phyloP scores from a whole-genome alignment of 2,797 vertebrate genomes.

The Amazona finschi region DNA sequence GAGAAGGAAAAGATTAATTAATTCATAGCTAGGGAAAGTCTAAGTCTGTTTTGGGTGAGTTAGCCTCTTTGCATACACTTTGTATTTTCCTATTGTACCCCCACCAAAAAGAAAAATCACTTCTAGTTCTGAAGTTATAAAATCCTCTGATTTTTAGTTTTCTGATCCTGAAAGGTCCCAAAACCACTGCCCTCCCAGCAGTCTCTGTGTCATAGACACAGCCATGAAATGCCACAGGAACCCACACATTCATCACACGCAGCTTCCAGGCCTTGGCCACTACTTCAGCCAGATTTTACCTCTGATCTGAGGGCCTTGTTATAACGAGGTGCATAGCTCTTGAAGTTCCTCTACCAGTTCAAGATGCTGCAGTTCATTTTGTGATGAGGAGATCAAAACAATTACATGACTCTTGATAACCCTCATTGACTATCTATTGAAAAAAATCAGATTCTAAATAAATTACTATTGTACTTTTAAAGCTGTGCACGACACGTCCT shows the following conservation, averaged over 20 bases:
- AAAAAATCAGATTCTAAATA: constrained; percentile 66
- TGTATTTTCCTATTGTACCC: neutral
- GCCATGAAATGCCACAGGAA: neutral
- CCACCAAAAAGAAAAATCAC: neutral
- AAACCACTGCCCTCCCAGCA: neutral
- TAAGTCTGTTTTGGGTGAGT: neutral
- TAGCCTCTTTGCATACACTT: neutral
- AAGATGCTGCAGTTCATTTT: neutral
- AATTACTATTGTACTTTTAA: constrained; percentile 48
- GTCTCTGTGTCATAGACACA: neutral
- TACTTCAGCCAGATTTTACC: neutral
- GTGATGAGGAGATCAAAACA: constrained; percentile 50
- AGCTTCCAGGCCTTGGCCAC: neutral
- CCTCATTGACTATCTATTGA: constrained; percentile 56
- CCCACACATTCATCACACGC: rapidly evolving
- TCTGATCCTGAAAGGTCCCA: neutral
- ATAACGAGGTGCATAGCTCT: neutral
- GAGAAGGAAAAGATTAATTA: neutral
- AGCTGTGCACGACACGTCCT: constrained; percentile 58
- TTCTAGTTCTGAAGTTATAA: neutral
- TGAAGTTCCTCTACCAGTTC: neutral
- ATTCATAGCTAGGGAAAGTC: neutral
- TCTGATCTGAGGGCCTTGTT: rapidly evolving
- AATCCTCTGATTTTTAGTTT: neutral
- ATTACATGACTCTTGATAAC: constrained; percentile 45